Evolutionary conservation across 2,113 vertebrate genomes (phyloP).

Genomic region (Caranx ignobilis): DNA sequence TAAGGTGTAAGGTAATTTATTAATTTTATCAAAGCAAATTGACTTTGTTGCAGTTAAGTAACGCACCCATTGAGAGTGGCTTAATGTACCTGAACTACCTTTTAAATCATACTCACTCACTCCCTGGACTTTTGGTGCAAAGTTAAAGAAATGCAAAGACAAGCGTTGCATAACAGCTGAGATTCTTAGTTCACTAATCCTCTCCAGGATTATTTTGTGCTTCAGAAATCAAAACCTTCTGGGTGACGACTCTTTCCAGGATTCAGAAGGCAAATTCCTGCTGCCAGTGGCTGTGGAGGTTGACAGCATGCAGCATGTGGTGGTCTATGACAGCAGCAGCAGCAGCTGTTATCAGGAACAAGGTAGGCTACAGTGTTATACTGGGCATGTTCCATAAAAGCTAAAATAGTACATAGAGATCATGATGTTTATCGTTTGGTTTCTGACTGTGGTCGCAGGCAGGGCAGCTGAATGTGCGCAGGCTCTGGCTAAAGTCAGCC

Average conservation of each 20-base stretch:
- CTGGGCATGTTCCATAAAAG: background rate
- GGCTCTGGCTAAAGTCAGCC: slow-evolving; percentile 71
- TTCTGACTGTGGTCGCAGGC: slow-evolving; percentile 60
- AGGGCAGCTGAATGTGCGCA: slow-evolving; percentile 72
- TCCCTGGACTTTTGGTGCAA: too few species aligned
- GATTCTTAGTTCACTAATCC: background rate
- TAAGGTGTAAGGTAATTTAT: too few species aligned
- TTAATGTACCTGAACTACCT: too few species aligned
- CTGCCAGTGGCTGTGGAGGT: slow-evolving; percentile 83
- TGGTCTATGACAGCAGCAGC: slow-evolving; percentile 88
- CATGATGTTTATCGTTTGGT: background rate
- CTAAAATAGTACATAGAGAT: too few species aligned
- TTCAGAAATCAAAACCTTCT: background rate
- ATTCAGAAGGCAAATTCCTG: slow-evolving; percentile 73
- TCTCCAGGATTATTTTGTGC: background rate
- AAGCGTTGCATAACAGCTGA: background rate
- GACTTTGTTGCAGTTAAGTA: too few species aligned
- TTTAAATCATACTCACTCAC: too few species aligned
- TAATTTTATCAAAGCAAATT: too few species aligned
- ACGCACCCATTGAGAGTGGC: too few species aligned
- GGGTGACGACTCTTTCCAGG: slow-evolving; percentile 70
- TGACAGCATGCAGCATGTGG: slow-evolving; percentile 84
- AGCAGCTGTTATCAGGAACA: slow-evolving; percentile 72
- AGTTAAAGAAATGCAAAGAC: background rate
- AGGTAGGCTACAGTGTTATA: slow-evolving; percentile 43